These are phyloP conservation scores for Hololepta plana DNA, from an alignment of 2,888 invertebrate genomes.

Conservation along the genomic window DNA sequence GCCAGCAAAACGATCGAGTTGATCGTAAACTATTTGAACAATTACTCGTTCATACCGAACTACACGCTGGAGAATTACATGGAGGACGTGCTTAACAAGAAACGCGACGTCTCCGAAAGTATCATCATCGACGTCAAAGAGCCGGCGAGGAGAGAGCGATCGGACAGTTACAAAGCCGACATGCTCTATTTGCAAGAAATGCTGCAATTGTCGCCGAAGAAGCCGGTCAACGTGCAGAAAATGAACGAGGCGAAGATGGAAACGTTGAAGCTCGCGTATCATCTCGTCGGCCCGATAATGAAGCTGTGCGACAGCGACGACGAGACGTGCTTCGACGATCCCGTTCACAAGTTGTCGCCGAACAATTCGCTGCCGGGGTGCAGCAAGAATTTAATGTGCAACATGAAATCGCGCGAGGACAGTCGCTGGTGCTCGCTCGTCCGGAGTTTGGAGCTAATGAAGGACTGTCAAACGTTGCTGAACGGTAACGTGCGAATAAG, in stretches of 20 bases:
- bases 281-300: conserved; percentile 16
- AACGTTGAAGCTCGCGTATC: conserved; percentile 17
- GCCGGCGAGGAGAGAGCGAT: conserved; percentile 7
- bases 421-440: conserved; percentile 15
- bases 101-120: conserved; percentile 10
- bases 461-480: conserved; percentile 12
- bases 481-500: conserved; percentile 17
- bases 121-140: conserved; percentile 12
- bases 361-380: too few relatives aligned
- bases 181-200: conserved; percentile 11
- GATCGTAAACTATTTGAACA: too few relatives aligned
- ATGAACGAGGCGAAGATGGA: conserved; percentile 13
- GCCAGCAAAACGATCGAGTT: conserved; percentile 14
- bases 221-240: conserved; percentile 10
- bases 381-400: conserved; percentile 4
- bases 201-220: conserved; percentile 8
- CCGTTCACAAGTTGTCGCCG: too few relatives aligned
- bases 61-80: conserved; percentile 11
- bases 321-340: too few relatives aligned
- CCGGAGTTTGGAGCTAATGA: conserved; percentile 14
- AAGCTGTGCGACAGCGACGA: conserved; percentile 14
- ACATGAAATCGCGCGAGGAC: too few relatives aligned
- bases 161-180: too few relatives aligned
- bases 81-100: conserved; percentile 15
- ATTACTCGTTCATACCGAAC: too few relatives aligned